phyloP scores from a whole-genome alignment of 1,140 invertebrate species.

The Himalopsyche phryganea region DNA sequence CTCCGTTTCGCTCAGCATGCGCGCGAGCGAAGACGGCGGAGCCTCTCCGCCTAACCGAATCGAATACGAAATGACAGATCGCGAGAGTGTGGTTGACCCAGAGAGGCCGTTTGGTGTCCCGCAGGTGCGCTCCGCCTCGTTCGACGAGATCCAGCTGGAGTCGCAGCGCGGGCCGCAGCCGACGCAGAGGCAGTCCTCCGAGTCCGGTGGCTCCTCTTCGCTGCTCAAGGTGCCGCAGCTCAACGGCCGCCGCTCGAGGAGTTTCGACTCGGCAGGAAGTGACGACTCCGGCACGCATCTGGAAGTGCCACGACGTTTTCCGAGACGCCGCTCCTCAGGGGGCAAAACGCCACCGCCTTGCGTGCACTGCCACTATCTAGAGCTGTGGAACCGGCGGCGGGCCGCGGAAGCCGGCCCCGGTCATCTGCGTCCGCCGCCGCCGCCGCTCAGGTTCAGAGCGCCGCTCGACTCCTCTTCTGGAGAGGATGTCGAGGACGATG shows the following conservation, averaged over 20 bases:
- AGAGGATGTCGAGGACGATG: conserved; percentile 55
- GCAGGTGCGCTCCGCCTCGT: conserved; percentile 72
- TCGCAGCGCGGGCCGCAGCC: conserved; percentile 56
- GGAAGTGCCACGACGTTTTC: conserved; percentile 64
- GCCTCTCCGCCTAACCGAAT: too few relatives aligned
- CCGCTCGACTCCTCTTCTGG: conserved; percentile 47
- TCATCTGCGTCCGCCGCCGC: conserved; percentile 12
- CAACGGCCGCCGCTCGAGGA: conserved; percentile 64
- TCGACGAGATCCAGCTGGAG: conserved; percentile 83
- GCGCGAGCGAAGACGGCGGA: conserved; percentile 9
- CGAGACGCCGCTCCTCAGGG: conserved; percentile 59
- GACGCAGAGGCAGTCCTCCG: conserved; percentile 45
- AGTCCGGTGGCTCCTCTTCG: conserved; percentile 44
- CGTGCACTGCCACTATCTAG: conserved; percentile 63
- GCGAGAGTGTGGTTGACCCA: conserved; percentile 15
- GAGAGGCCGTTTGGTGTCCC: conserved; percentile 24
- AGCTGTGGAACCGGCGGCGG: conserved; percentile 57
- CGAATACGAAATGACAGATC: conserved; percentile 8
- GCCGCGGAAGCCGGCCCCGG: conserved; percentile 39
- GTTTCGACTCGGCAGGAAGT: conserved; percentile 70
- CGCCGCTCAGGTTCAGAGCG: conserved; percentile 42
- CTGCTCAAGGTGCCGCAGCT: conserved; percentile 64
- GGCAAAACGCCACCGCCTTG: conserved; percentile 60
- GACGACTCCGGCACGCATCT: conserved; percentile 63
- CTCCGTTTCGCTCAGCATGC: conserved; percentile 8